Evolutionary conservation across 2,888 invertebrate genomes (phyloP).

Genomic region (Perizoma affinitatum): DNA sequence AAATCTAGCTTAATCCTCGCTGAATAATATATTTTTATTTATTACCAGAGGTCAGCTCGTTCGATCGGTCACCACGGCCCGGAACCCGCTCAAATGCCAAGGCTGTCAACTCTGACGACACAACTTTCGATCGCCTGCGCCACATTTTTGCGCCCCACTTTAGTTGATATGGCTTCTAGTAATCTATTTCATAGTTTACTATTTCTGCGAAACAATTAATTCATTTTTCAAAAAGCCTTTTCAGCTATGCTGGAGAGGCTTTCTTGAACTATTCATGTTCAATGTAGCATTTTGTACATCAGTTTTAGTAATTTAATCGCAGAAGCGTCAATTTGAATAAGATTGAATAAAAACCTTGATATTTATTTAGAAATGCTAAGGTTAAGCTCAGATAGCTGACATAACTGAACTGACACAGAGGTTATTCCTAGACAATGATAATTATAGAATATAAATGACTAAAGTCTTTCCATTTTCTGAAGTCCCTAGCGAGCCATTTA

Average conservation of each 20-base stretch:
- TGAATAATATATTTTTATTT: conserved; percentile 23
- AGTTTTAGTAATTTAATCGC: conserved; percentile 4
- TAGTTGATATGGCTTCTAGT: conserved; percentile 33
- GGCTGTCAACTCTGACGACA: conserved; percentile 83
- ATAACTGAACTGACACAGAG: neutral
- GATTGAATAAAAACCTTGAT: conserved; percentile 29
- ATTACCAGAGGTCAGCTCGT: conserved; percentile 55
- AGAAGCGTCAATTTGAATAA: conserved; percentile 12
- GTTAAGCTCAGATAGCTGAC: conserved; percentile 23
- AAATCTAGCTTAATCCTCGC: conserved; percentile 15
- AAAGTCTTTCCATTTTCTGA: too few relatives aligned
- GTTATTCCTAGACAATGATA: neutral
- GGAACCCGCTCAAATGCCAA: conserved; percentile 84
- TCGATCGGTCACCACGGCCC: conserved; percentile 66
- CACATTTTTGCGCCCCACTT: conserved; percentile 80
- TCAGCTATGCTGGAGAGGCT: too few relatives aligned
- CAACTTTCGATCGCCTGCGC: conserved; percentile 79
- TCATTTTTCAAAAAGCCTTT: too few relatives aligned
- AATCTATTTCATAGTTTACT: conserved; percentile 20
- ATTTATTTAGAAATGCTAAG: conserved; percentile 39
- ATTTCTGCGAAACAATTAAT: neutral
- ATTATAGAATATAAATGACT: too few relatives aligned
- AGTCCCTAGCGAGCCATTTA: too few relatives aligned
- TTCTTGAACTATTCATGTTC: too few relatives aligned
- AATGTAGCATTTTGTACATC: neutral